These are phyloP conservation scores for Aelia acuminata DNA, from an alignment of 2,888 invertebrate genomes.

Conservation along the genomic window DNA sequence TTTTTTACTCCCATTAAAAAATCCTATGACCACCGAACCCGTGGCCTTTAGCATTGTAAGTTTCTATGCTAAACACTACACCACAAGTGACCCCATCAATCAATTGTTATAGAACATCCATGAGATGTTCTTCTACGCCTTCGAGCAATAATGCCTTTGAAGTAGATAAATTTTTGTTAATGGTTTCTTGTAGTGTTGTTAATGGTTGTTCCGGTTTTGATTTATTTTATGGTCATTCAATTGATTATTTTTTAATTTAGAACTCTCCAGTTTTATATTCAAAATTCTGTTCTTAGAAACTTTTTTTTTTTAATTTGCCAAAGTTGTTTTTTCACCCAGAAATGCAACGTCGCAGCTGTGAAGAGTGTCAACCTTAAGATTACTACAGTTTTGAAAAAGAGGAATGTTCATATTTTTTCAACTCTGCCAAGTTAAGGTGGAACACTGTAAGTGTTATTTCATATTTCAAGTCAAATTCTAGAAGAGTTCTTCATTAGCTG, in stretches of 20 bases:
- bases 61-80: too few relatives aligned
- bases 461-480: constrained; percentile 48
- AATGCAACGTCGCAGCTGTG: constrained; percentile 30
- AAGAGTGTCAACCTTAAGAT: constrained; percentile 36
- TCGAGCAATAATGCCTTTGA: background rate
- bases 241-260: background rate
- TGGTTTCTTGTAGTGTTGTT: background rate
- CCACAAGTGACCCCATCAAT: too few relatives aligned
- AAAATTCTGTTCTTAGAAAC: constrained; percentile 7
- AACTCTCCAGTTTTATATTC: constrained; percentile 11
- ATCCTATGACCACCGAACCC: too few relatives aligned
- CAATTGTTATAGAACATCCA: background rate
- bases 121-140: background rate
- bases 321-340: constrained; percentile 20
- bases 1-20: too few relatives aligned
- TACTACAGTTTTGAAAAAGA: constrained; percentile 46
- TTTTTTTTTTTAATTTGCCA: constrained; percentile 27
- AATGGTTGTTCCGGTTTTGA: background rate
- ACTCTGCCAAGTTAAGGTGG: constrained; percentile 43
- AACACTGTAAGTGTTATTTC: constrained; percentile 44
- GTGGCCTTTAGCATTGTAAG: too few relatives aligned
- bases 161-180: background rate
- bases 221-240: background rate
- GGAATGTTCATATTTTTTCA: constrained; percentile 36
- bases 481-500: constrained; percentile 38